phyloP scores from a whole-genome alignment of 2,113 vertebrate species.

The Vulpes lagopus region DNA sequence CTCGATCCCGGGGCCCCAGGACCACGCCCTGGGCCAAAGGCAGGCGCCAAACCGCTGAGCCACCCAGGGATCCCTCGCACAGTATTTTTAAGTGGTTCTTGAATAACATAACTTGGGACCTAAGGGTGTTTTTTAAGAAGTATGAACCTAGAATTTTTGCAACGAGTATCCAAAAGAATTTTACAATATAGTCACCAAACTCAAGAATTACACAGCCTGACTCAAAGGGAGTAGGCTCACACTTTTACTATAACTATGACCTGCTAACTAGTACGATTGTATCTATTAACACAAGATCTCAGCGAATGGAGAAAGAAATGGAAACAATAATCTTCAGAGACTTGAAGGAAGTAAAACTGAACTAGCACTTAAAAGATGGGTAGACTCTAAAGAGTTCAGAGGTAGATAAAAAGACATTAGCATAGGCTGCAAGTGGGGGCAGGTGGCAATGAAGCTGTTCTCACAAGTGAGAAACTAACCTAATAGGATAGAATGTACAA shows the following conservation, averaged over 20 bases:
- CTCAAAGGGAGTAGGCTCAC: not conserved
- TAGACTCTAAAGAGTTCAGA: not conserved
- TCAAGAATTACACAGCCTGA: not conserved
- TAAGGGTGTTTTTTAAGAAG: not conserved
- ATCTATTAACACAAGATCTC: not conserved
- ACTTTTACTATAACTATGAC: not conserved
- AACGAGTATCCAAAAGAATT: not conserved
- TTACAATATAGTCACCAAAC: conserved; percentile 31
- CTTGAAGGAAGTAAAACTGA: conserved; percentile 21
- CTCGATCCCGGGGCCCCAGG: no score
- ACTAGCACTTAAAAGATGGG: not conserved
- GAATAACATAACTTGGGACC: conserved; percentile 35
- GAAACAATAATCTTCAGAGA: conserved; percentile 32
- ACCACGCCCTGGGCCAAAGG: no score
- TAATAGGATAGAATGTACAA: not conserved
- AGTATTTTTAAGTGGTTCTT: conserved; percentile 44
- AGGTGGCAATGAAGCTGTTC: not conserved
- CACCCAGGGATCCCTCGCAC: not conserved
- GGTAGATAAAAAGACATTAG: not conserved
- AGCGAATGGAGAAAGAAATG: not conserved
- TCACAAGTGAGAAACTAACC: not conserved
- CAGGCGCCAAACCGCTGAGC: no score
- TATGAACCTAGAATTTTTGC: conserved; percentile 24
- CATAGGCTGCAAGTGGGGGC: not conserved
- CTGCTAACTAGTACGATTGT: not conserved